These are phyloP conservation scores for Archegozetes longisetosus DNA, from an alignment of 1,140 invertebrate genomes.

Conservation along the genomic window DNA sequence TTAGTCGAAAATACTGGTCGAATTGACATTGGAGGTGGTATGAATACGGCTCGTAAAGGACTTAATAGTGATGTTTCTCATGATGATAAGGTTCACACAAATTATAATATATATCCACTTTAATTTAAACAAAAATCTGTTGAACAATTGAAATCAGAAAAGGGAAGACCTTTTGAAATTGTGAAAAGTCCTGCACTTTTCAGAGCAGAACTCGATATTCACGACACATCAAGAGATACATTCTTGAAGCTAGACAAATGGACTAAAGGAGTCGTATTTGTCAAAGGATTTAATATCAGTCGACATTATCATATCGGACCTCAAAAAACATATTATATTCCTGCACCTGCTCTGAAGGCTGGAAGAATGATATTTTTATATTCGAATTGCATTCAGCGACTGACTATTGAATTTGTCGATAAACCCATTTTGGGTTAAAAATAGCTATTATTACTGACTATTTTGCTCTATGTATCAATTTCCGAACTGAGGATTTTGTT, in stretches of 20 bases:
- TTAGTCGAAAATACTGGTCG: constrained; percentile 22
- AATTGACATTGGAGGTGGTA: constrained; percentile 12
- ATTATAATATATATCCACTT: constrained; percentile 5
- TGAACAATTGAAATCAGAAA: neutral
- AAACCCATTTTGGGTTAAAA: constrained; percentile 1
- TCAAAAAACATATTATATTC: constrained; percentile 38
- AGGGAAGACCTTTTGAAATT: neutral
- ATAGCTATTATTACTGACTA: too few relatives aligned
- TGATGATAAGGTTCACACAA: neutral
- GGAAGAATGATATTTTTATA: constrained; percentile 15
- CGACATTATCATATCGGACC: constrained; percentile 42
- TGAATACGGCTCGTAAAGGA: constrained; percentile 3
- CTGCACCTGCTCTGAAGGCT: constrained; percentile 22
- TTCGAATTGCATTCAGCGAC: constrained; percentile 12
- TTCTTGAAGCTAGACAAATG: constrained; percentile 1
- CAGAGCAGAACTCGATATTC: neutral
- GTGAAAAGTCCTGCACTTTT: neutral
- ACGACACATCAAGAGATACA: neutral
- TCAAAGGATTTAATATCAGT: constrained; percentile 48
- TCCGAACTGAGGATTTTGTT: too few relatives aligned
- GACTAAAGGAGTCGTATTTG: constrained; percentile 29
- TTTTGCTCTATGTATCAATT: too few relatives aligned
- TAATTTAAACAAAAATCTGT: constrained; percentile 1
- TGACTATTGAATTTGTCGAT: constrained; percentile 5
- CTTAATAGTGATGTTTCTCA: neutral